Evolutionary conservation across 2,113 vertebrate species (phyloP).

Genomic region (Pelecanus crispus): DNA sequence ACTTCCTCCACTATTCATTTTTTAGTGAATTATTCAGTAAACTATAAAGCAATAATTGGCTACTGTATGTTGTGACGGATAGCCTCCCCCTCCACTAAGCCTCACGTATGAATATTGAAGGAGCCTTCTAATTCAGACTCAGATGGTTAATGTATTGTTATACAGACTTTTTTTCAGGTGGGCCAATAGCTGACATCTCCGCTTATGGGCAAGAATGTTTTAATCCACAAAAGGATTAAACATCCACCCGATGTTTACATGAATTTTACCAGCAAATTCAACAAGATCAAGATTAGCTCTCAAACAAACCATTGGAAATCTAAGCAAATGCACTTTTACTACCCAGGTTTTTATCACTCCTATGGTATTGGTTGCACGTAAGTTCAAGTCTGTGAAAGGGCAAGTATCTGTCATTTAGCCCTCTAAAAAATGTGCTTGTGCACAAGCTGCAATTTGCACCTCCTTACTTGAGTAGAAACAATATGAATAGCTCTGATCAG

Average conservation of each 20-base stretch:
- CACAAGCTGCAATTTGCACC: background rate
- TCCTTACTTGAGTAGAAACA: background rate
- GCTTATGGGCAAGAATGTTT: background rate
- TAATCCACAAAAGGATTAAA: background rate
- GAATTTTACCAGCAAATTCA: background rate
- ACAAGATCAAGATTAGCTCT: background rate
- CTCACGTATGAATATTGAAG: background rate
- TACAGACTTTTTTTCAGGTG: background rate
- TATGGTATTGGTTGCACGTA: background rate
- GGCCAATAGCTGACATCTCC: background rate
- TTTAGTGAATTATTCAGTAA: background rate
- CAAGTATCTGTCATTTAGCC: background rate
- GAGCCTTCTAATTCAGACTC: background rate
- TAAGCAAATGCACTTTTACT: background rate
- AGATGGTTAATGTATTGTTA: background rate
- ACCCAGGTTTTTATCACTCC: background rate
- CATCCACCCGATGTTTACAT: background rate
- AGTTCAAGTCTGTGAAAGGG: background rate
- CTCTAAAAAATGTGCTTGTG: background rate
- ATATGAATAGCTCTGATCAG: background rate
- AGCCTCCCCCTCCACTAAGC: background rate
- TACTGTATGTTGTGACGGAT: background rate
- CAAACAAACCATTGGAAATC: background rate
- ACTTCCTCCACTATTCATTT: background rate
- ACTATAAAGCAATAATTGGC: background rate